Evolutionary conservation across 2,113 vertebrate genomes (phyloP).

Genomic region (Lucifuga dentata): DNA sequence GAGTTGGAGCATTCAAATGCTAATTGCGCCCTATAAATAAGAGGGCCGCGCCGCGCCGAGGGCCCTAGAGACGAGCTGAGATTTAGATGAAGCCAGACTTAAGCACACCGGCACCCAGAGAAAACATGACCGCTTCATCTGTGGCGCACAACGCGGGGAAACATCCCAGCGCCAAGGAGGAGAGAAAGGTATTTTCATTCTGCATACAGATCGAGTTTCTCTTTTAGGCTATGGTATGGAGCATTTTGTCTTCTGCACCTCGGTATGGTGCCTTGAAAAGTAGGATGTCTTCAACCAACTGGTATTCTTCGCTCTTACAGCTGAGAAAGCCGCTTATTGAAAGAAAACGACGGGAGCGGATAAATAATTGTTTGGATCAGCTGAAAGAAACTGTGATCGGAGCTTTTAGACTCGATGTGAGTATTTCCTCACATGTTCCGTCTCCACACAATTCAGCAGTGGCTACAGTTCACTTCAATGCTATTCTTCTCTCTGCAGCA

Average conservation of each 20-base stretch:
- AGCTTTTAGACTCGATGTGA: constrained; percentile 91
- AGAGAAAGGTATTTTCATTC: constrained; percentile 87
- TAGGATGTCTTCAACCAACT: constrained; percentile 22
- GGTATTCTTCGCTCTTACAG: constrained; percentile 63
- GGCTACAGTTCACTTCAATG: not conserved
- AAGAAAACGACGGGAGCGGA: constrained; percentile 90
- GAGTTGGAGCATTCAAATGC: constrained; percentile 87
- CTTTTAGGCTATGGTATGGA: not conserved
- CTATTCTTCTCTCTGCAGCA: constrained; percentile 79
- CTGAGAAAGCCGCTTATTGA: constrained; percentile 92
- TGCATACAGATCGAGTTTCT: not conserved
- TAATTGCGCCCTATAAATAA: constrained; percentile 90
- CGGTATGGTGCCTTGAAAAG: not conserved
- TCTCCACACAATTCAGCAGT: not conserved
- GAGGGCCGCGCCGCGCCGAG: constrained; percentile 69
- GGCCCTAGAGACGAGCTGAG: constrained; percentile 75
- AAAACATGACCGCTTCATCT: constrained; percentile 87
- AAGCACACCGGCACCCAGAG: constrained; percentile 12
- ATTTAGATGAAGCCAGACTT: constrained; percentile 44
- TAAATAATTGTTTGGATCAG: constrained; percentile 91
- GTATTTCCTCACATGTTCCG: constrained; percentile 47
- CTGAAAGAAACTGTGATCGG: constrained; percentile 90
- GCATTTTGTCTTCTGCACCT: not conserved
- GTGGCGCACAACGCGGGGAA: constrained; percentile 73
- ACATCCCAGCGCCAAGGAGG: constrained; percentile 85